Conservation (phyloP, 1,140 invertebrate genomes). For the Danaus melanippus region DNA sequence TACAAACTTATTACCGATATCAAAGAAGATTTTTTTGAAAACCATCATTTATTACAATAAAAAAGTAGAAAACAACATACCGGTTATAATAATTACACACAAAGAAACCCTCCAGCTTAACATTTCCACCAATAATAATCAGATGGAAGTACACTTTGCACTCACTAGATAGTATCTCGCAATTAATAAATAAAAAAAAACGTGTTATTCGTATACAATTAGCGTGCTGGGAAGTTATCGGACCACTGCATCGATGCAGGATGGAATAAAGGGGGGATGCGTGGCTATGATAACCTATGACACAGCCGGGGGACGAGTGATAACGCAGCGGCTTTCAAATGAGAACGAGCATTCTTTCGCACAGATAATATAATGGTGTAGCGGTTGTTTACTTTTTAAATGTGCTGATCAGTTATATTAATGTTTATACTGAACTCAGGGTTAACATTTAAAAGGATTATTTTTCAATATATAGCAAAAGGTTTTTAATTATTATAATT, state of each 20-base stretch:
- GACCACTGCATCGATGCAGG: slow-evolving; percentile 47
- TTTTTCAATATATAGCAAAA: too few relatives aligned
- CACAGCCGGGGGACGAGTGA: slow-evolving; percentile 47
- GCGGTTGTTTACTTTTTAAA: too few relatives aligned
- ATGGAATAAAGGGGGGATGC: slow-evolving; percentile 40
- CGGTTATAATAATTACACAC: slow-evolving; percentile 47
- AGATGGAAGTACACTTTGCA: slow-evolving; percentile 19
- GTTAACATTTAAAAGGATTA: too few relatives aligned
- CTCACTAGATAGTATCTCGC: slow-evolving; percentile 12
- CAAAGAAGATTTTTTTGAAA: too few relatives aligned
- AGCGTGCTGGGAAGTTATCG: slow-evolving; percentile 33
- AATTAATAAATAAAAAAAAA: neutral
- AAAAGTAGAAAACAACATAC: slow-evolving; percentile 26
- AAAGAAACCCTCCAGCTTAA: slow-evolving; percentile 48
- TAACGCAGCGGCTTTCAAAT: slow-evolving; percentile 52
- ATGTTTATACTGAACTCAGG: too few relatives aligned
- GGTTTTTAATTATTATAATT: too few relatives aligned
- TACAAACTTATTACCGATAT: too few relatives aligned
- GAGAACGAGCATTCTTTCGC: slow-evolving; percentile 45
- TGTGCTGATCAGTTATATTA: too few relatives aligned
- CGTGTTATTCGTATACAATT: slow-evolving; percentile 7
- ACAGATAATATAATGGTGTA: slow-evolving; percentile 10
- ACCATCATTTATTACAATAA: too few relatives aligned
- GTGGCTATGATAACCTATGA: slow-evolving; percentile 54
- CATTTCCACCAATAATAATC: slow-evolving; percentile 54